Base-by-base conservation (phyloP, 1,140 invertebrate genomes). In the Nebria ingens region DNA sequence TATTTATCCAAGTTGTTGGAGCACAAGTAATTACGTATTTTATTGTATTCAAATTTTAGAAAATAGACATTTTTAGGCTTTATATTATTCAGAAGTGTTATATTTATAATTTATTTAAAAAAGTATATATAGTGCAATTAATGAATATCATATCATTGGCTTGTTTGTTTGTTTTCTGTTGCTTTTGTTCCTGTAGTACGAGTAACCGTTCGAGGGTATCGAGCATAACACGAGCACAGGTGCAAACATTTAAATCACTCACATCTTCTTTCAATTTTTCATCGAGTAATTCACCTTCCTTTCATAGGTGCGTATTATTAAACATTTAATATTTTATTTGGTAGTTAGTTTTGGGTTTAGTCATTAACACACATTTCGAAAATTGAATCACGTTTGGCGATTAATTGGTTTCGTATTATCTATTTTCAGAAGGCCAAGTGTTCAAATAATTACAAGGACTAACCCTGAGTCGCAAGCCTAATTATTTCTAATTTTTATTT, bases 171-270 rank as follows among this genome's bases (percentile, higher is more conserved):
- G 20, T 49, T 57, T 53, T 56, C 19, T 58, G 52, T 53, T 58
- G 55, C 56, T 55, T 45, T 56, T 59, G 54, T 61, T n/a, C n/a
- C 53, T 60, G 49, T 64, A 71, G 68, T 63, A 65, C 55, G 61
- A 65, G 68, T 61, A 71, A 64, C 71, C 71, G 74, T 62, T 73
- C 72, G 64, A 71, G 76, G 65, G 73, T 78, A 59, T 74, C 75
- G 63, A 77, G 76, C 63, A 70, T 78, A 63, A 77, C 76, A 57
- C 73, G 72, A 67, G 71, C 73, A 56, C 76, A 78, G 71, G 76
- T 78, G 51, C 67, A 73, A 60, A 72, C 73, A 42, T 67, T 79
- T 61, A 77, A 75, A 71, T 75, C 72, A 56, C 68, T 77, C 63
- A 68, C 65, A 53, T 67, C 73, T 59, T 70, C 65, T 59, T 75